phyloP scores from a whole-genome alignment of 1,140 invertebrate genomes.

The Ruditapes philippinarum region DNA sequence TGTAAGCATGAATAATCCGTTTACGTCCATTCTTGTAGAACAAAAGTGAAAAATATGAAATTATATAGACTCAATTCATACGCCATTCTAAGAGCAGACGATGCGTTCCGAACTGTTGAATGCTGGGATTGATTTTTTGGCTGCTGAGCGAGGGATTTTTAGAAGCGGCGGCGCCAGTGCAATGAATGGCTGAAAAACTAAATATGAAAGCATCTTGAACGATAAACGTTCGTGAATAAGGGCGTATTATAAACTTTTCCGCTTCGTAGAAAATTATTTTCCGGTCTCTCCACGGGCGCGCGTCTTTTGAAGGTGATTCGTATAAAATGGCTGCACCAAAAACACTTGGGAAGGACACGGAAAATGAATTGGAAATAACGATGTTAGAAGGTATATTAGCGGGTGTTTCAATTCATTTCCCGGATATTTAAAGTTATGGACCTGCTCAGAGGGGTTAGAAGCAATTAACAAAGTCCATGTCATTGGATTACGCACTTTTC shows the following conservation, averaged over 20 bases:
- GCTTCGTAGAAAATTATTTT: slow-evolving; percentile 63
- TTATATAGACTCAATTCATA: slow-evolving; percentile 7
- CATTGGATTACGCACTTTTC: slow-evolving; percentile 27
- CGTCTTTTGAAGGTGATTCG: slow-evolving; percentile 48
- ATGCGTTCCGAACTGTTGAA: slow-evolving; percentile 23
- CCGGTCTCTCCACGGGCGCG: slow-evolving; percentile 53
- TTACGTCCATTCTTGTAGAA: slow-evolving; percentile 47
- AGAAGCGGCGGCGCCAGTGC: slow-evolving; percentile 23
- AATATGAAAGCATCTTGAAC: slow-evolving; percentile 11
- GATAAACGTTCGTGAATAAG: slow-evolving; percentile 37
- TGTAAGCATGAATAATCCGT: slow-evolving; percentile 56
- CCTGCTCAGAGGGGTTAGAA: slow-evolving; percentile 28
- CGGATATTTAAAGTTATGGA: slow-evolving; percentile 60
- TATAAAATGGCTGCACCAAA: slow-evolving; percentile 29
- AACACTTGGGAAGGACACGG: slow-evolving; percentile 16
- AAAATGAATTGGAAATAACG: slow-evolving; percentile 46
- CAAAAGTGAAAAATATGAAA: slow-evolving; percentile 48
- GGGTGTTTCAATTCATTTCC: slow-evolving; percentile 57
- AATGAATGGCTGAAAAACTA: slow-evolving; percentile 20
- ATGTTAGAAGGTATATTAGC: slow-evolving; percentile 44
- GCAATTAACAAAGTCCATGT: slow-evolving; percentile 52
- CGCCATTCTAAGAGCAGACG: slow-evolving; percentile 8
- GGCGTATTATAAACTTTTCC: slow-evolving; percentile 63
- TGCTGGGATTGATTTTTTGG: slow-evolving; percentile 36
- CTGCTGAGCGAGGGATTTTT: slow-evolving; percentile 15